Conservation (phyloP, 2,888 invertebrate species). For the Idaea biselata region DNA sequence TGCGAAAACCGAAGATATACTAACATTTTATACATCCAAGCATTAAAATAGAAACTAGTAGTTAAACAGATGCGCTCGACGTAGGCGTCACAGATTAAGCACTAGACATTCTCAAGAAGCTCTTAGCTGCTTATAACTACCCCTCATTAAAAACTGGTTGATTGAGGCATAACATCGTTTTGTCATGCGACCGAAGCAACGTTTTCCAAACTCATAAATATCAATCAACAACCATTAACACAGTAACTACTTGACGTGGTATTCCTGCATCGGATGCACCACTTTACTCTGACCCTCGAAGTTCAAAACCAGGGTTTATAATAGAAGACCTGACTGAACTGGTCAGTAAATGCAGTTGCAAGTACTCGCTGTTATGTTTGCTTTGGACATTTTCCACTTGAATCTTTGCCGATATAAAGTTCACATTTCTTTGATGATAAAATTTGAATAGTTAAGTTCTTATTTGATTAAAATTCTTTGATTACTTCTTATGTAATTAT, state of each 20-base stretch:
- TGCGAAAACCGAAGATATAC: too few species aligned
- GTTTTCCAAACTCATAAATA: constrained; percentile 64
- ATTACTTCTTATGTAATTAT: background rate
- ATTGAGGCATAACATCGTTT: constrained; percentile 48
- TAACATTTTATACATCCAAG: background rate
- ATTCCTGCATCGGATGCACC: constrained; percentile 38
- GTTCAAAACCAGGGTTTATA: background rate
- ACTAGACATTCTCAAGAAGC: background rate
- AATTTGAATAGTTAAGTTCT: background rate
- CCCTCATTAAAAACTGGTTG: constrained; percentile 16
- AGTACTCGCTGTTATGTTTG: constrained; percentile 25
- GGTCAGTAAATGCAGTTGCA: constrained; percentile 16
- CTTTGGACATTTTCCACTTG: constrained; percentile 37
- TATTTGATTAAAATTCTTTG: background rate
- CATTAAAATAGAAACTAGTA: constrained; percentile 5
- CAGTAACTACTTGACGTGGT: constrained; percentile 27
- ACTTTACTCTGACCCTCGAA: constrained; percentile 28
- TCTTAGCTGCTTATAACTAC: background rate
- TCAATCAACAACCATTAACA: constrained; percentile 60
- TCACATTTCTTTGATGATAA: background rate
- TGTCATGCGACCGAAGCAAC: constrained; percentile 50
- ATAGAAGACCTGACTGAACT: constrained; percentile 7
- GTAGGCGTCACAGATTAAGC: background rate
- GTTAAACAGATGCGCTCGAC: background rate
- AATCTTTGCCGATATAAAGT: constrained; percentile 29